Percentiles rank a stretch among this genome's conserved stretches.
These are phyloP conservation scores for Micropoecilia bifurca DNA, from an alignment of 2,797 vertebrate species.

Conservation along the genomic window DNA sequence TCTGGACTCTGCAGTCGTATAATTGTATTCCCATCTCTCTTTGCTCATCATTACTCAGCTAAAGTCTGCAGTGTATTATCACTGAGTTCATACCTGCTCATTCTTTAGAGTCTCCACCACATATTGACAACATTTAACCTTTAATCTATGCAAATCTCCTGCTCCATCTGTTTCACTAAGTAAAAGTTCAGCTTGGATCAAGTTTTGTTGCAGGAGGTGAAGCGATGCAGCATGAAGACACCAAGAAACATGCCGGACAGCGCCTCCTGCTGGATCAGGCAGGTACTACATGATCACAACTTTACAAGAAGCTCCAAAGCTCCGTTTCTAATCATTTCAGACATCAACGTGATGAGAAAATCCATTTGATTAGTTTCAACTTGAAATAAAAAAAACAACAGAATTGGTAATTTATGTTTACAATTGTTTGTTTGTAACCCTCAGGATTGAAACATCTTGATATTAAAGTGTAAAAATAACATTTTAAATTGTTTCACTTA, in stretches of 20 bases:
- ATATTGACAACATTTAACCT: background rate
- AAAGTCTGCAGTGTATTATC: background rate
- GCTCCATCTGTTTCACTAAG: constrained; percentile 8
- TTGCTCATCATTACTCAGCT: constrained; percentile 14
- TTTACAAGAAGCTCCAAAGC: background rate
- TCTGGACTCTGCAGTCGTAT: constrained; percentile 32
- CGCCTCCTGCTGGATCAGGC: constrained; percentile 96
- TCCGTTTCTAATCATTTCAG: background rate
- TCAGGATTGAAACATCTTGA: background rate
- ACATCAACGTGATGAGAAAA: background rate
- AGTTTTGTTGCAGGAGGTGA: constrained; percentile 88
- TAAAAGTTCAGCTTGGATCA: constrained; percentile 86
- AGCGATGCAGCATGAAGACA: constrained; percentile 95
- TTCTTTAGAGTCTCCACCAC: background rate
- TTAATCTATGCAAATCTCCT: background rate
- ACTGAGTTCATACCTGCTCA: background rate
- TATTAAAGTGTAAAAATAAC: background rate
- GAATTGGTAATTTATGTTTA: background rate
- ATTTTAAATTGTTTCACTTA: background rate
- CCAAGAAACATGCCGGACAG: constrained; percentile 97
- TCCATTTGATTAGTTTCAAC: background rate
- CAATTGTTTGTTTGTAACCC: background rate
- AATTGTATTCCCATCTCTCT: constrained; percentile 29
- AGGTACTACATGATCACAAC: constrained; percentile 50
- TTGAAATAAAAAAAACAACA: background rate